Evolutionary conservation across 2,113 vertebrate species (phyloP).

Genomic region (Chloropsis hardwickii): DNA sequence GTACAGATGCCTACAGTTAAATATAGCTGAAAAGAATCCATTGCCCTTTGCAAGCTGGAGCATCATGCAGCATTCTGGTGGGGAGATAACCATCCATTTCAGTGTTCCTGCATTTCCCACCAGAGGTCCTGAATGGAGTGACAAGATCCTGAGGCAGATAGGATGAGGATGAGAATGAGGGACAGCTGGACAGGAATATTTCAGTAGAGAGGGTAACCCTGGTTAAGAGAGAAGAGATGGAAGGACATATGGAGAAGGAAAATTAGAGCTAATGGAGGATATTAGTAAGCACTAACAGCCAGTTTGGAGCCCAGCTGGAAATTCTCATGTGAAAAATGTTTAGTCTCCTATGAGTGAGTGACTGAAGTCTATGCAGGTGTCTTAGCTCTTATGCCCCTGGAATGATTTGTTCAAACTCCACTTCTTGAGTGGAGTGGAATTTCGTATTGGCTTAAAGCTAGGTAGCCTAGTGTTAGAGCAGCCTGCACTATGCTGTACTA

Average conservation of each 20-base stretch:
- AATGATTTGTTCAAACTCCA: background rate
- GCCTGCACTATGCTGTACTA: background rate
- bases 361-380: background rate
- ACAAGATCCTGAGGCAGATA: background rate
- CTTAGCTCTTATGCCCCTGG: background rate
- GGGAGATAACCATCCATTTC: background rate
- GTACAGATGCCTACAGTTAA: background rate
- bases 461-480: background rate
- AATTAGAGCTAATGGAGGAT: background rate
- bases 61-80: background rate
- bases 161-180: background rate
- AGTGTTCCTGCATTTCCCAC: background rate
- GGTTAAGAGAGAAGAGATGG: background rate
- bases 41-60: background rate
- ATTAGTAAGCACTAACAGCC: background rate
- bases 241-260: background rate
- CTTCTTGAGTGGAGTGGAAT: background rate
- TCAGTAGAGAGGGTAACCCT: background rate
- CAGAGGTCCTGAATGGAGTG: background rate
- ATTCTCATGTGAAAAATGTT: background rate
- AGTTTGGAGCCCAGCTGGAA: background rate
- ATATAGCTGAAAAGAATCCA: background rate
- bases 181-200: background rate
- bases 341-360: conserved; percentile 1
- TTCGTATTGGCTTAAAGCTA: conserved; percentile 2